These are phyloP conservation scores for Drosophila malerkotliana DNA, from an alignment of 1,140 invertebrate species.

Conservation along the genomic window DNA sequence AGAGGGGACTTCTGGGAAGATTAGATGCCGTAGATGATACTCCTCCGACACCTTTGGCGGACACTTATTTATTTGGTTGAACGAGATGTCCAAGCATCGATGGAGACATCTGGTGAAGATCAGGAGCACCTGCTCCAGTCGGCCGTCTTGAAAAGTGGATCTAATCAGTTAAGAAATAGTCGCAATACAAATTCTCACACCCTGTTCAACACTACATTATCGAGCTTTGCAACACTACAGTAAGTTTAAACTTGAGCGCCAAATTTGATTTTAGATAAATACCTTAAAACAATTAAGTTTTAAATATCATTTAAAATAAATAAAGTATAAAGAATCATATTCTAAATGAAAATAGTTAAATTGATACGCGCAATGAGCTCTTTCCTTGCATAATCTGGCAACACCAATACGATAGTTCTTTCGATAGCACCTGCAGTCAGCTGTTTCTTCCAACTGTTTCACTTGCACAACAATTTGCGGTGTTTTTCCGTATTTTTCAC, in stretches of 20 bases:
- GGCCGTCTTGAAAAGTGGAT: background rate
- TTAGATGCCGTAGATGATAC: background rate
- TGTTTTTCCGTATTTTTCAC: conserved; percentile 5
- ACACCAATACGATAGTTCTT: background rate
- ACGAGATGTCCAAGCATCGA: background rate
- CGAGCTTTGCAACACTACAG: no score
- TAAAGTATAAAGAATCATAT: no score
- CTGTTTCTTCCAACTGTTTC: background rate
- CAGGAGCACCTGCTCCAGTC: background rate
- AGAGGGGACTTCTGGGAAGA: background rate
- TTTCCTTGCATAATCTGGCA: background rate
- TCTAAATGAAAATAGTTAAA: no score
- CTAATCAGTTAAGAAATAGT: background rate
- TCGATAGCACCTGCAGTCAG: background rate
- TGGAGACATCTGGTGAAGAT: background rate
- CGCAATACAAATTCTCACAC: no score
- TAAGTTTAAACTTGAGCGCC: no score
- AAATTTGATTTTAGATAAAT: no score
- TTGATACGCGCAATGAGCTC: background rate
- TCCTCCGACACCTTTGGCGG: background rate
- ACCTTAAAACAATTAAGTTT: no score
- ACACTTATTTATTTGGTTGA: background rate
- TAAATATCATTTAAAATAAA: no score
- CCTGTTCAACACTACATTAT: no score
- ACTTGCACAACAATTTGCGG: conserved; percentile 4